These are phyloP conservation scores for Rhynchotus rufescens DNA, from an alignment of 2,797 vertebrate genomes.

Conservation along the genomic window DNA sequence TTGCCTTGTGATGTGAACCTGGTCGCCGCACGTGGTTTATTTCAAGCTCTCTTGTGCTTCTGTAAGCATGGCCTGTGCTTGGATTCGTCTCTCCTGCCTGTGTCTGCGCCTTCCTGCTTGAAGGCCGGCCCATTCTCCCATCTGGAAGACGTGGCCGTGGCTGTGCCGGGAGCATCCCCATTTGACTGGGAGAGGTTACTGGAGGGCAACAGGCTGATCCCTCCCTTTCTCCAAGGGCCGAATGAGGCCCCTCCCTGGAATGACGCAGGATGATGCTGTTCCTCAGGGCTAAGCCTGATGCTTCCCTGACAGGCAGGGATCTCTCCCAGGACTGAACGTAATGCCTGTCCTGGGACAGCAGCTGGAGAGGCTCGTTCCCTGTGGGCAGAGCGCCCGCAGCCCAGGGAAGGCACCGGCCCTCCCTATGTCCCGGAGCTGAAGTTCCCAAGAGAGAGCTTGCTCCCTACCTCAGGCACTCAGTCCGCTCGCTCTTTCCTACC, in stretches of 20 bases:
- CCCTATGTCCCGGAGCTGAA: background rate
- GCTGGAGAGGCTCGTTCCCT: background rate
- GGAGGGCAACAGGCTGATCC: background rate
- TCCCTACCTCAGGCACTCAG: background rate
- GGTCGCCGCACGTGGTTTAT: background rate
- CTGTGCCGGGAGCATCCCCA: background rate
- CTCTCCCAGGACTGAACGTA: background rate
- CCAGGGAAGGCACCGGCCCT: background rate
- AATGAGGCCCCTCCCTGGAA: background rate
- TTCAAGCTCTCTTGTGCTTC: background rate
- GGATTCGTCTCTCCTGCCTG: background rate
- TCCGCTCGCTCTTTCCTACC: background rate
- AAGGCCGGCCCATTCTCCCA: background rate
- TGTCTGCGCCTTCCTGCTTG: background rate
- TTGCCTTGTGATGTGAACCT: background rate
- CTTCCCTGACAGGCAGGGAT: background rate
- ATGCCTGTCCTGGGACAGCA: background rate
- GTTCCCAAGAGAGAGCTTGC: background rate
- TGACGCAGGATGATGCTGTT: background rate
- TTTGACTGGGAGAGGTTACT: background rate
- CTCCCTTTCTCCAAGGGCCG: background rate
- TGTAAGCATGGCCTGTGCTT: background rate
- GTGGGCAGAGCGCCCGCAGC: background rate
- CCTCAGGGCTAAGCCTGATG: background rate
- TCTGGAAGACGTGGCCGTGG: background rate